Conservation (phyloP, 1,140 invertebrate species). For the Apis mellifera region DNA sequence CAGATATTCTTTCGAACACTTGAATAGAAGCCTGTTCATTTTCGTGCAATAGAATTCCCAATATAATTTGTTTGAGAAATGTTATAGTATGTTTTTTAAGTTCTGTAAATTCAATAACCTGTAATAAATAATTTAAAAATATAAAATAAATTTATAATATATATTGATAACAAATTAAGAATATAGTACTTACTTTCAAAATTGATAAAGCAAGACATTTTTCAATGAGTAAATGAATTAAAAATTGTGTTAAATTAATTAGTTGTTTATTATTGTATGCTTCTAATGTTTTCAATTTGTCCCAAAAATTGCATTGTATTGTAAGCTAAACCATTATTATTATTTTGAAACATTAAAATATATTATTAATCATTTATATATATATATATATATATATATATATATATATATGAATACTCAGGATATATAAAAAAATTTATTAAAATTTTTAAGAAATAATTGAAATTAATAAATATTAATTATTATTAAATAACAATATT, state of each 20-base stretch:
- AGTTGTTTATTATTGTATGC: constrained; percentile 84
- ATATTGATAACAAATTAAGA: not conserved
- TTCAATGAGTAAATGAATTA: constrained; percentile 90
- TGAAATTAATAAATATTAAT: not conserved
- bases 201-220: constrained; percentile 91
- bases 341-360: constrained; percentile 67
- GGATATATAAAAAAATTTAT: not conserved
- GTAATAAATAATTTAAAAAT: constrained; percentile 65
- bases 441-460: not conserved
- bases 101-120: constrained; percentile 91
- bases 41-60: constrained; percentile 86
- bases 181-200: constrained; percentile 87
- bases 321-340: constrained; percentile 84
- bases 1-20: constrained; percentile 86
- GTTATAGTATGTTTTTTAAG: constrained; percentile 87
- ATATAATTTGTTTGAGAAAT: constrained; percentile 87
- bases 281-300: constrained; percentile 92
- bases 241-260: constrained; percentile 90
- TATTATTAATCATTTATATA: not conserved
- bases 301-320: constrained; percentile 95
- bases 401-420: too few species aligned
- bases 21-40: constrained; percentile 82
- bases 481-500: not conserved
- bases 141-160: constrained; percentile 9
- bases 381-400: too few species aligned